These are phyloP conservation scores for Apantesis nais DNA, from an alignment of 2,888 invertebrate species.

Conservation along the genomic window DNA sequence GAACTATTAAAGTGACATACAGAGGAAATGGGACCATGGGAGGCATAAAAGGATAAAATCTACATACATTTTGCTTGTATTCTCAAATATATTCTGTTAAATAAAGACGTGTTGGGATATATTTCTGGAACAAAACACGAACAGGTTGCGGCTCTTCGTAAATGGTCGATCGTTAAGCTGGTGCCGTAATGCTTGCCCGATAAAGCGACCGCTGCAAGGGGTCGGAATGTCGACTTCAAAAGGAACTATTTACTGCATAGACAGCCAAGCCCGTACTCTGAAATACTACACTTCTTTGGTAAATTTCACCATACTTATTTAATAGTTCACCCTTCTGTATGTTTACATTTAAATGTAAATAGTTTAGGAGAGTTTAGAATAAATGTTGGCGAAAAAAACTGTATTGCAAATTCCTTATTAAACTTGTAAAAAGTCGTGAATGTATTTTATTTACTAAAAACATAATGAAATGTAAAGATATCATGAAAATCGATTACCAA, in stretches of 20 bases:
- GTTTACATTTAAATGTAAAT: background rate
- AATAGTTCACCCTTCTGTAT: conserved; percentile 12
- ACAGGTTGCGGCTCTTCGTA: conserved; percentile 27
- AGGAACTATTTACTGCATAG: conserved; percentile 29
- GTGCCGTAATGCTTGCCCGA: conserved; percentile 35
- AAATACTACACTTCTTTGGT: conserved; percentile 29
- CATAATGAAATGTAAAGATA: conserved; percentile 27
- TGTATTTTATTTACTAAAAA: conserved; percentile 18
- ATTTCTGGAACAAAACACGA: conserved; percentile 17
- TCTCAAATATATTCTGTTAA: conserved; percentile 24
- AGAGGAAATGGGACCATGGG: background rate
- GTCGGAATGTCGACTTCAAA: conserved; percentile 37
- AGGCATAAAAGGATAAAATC: conserved; percentile 19
- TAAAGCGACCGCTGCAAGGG: conserved; percentile 41
- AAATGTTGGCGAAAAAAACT: no score
- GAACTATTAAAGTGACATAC: conserved; percentile 1
- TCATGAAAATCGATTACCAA: conserved; percentile 33
- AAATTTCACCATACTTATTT: conserved; percentile 5
- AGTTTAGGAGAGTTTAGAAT: no score
- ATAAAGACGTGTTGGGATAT: conserved; percentile 31
- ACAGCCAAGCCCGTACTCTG: conserved; percentile 35
- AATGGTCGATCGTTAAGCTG: conserved; percentile 35
- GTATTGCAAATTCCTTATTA: no score
- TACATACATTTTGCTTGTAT: conserved; percentile 25
- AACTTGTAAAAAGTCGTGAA: background rate